Evolutionary conservation across 2,113 vertebrate genomes (phyloP).

Genomic region (Bubo scandiacus): DNA sequence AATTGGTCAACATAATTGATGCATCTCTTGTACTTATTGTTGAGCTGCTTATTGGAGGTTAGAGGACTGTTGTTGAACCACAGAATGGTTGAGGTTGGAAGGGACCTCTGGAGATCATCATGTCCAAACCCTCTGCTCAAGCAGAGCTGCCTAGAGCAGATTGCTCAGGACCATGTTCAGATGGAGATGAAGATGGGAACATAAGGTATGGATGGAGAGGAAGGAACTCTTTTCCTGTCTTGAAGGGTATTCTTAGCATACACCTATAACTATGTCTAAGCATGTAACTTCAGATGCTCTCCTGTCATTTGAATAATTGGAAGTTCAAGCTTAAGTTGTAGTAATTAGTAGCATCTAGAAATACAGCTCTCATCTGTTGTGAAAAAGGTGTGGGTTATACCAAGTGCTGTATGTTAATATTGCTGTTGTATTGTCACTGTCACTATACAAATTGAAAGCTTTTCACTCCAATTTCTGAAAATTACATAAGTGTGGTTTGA

Average conservation of each 20-base stretch:
- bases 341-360: not conserved
- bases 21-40: not conserved
- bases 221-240: not conserved
- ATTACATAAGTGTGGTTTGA: not conserved
- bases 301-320: not conserved
- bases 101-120: not conserved
- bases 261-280: not conserved
- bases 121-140: not conserved
- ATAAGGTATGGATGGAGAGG: not conserved
- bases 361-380: not conserved
- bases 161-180: no score
- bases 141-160: not conserved
- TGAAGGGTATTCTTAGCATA: not conserved
- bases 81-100: not conserved
- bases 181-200: not conserved
- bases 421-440: not conserved
- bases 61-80: not conserved
- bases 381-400: not conserved
- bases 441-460: not conserved
- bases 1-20: not conserved
- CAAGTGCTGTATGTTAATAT: rapidly evolving
- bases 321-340: not conserved
- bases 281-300: not conserved
- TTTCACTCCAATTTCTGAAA: not conserved
- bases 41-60: not conserved